A percentile compares a stretch with the other conserved stretches of the same genome.
phyloP scores from a whole-genome alignment of 1,140 invertebrate genomes.

The Berghia stephanieae region DNA sequence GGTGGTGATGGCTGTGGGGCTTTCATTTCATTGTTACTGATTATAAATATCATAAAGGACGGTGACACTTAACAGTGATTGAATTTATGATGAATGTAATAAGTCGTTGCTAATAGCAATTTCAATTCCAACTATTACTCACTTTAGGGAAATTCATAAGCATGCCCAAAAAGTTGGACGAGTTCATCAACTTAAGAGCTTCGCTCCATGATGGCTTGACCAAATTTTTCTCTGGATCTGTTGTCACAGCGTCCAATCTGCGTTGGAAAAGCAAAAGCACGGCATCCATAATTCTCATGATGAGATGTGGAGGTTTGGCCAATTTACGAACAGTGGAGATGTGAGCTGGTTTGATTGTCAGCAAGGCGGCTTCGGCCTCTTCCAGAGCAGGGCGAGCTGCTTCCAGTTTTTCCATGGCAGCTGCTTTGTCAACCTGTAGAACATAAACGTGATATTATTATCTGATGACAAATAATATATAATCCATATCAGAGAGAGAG shows the following conservation, averaged over 20 bases:
- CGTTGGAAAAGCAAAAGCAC: slow-evolving; percentile 93
- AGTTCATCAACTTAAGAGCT: slow-evolving; percentile 97
- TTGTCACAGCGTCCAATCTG: slow-evolving; percentile 81
- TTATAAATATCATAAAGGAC: no score
- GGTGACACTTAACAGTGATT: no score
- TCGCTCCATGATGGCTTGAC: slow-evolving; percentile 93
- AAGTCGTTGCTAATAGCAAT: no score
- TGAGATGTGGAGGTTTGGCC: slow-evolving; percentile 92
- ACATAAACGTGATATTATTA: no score
- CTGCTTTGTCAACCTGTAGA: slow-evolving; percentile 81
- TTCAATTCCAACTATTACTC: background rate
- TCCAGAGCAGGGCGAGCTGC: slow-evolving; percentile 91
- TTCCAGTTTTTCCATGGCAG: slow-evolving; percentile 90
- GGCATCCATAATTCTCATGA: slow-evolving; percentile 98
- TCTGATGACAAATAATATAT: no score
- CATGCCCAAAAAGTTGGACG: slow-evolving; percentile 90
- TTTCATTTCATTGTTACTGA: no score
- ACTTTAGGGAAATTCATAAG: slow-evolving; percentile 93
- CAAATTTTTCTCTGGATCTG: slow-evolving; percentile 83
- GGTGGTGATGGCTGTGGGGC: no score
- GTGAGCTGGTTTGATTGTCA: slow-evolving; percentile 94
- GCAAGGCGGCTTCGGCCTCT: slow-evolving; percentile 90
- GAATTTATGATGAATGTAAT: no score
- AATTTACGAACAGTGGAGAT: slow-evolving; percentile 88
- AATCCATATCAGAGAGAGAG: no score